A percentile compares a stretch with the other conserved stretches of the same genome.
Conservation (phyloP, 2,797 vertebrate species). For the Tragelaphus eurycerus region DNA sequence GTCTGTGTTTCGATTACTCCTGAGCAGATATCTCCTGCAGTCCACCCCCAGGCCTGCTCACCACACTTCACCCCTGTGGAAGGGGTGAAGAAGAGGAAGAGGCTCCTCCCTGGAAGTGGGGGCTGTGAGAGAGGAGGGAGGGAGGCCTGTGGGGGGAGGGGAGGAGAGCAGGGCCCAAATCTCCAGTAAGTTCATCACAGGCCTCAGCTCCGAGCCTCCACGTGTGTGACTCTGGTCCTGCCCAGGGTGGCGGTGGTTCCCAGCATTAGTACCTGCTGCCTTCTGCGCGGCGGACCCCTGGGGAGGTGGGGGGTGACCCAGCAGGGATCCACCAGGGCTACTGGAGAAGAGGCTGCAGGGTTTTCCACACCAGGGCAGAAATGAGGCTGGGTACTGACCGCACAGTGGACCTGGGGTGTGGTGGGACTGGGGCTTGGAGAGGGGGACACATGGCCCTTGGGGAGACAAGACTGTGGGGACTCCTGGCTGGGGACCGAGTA, state of each 20-base stretch:
- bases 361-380: not conserved
- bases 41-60: not conserved
- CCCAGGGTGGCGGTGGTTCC: not conserved
- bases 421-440: not conserved
- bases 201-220: not conserved
- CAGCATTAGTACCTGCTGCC: not conserved
- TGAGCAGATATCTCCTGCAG: not conserved
- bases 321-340: fast-evolving
- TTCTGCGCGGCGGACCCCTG: not conserved
- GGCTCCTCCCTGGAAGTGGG: not conserved
- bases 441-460: not conserved
- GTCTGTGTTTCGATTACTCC: not conserved
- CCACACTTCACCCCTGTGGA: fast-evolving
- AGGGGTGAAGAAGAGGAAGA: too few species aligned
- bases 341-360: not conserved
- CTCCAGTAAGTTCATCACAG: not conserved
- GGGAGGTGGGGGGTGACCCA: not conserved
- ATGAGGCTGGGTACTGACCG: not conserved
- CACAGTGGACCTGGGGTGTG: not conserved
- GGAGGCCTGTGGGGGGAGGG: not conserved
- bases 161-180: not conserved
- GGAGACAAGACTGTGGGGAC: not conserved
- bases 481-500: not conserved
- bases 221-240: not conserved
- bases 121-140: not conserved